These are phyloP conservation scores for Mycalesis mineus DNA, from an alignment of 2,888 invertebrate genomes.

Conservation along the genomic window DNA sequence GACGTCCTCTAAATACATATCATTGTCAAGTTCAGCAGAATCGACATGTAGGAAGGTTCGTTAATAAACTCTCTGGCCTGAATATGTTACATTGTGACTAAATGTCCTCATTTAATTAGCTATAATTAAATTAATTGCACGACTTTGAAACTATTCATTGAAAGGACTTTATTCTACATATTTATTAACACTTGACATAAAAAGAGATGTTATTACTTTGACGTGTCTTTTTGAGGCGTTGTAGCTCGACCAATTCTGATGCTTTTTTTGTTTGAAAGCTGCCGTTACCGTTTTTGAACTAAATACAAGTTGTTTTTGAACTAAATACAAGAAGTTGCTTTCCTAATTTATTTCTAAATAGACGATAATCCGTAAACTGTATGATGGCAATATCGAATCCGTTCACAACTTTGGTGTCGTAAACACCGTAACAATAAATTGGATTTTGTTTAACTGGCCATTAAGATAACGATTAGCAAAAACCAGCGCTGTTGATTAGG, in stretches of 20 bases:
- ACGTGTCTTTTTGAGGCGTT: no score
- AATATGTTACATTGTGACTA: slow-evolving; percentile 10
- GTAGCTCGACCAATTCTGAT: no score
- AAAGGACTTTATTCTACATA: no score
- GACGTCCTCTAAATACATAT: slow-evolving; percentile 56
- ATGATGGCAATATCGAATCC: neutral
- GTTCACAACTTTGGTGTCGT: neutral
- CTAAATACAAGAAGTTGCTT: no score
- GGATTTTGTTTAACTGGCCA: neutral
- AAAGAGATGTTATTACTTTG: no score
- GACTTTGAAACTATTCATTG: neutral
- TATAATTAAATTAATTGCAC: neutral
- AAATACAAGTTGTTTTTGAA: no score
- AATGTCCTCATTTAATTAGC: slow-evolving; percentile 16
- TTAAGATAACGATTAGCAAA: neutral
- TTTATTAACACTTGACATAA: no score
- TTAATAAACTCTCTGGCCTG: slow-evolving; percentile 28
- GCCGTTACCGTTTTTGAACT: no score
- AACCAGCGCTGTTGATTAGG: neutral
- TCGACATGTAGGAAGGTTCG: slow-evolving; percentile 45
- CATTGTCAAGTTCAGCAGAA: slow-evolving; percentile 63
- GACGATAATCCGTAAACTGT: no score
- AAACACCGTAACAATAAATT: neutral
- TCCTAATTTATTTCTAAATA: no score
- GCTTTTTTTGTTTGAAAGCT: no score